Base-by-base conservation (phyloP, 1,140 invertebrate genomes). In the Apolygus lucorum region DNA sequence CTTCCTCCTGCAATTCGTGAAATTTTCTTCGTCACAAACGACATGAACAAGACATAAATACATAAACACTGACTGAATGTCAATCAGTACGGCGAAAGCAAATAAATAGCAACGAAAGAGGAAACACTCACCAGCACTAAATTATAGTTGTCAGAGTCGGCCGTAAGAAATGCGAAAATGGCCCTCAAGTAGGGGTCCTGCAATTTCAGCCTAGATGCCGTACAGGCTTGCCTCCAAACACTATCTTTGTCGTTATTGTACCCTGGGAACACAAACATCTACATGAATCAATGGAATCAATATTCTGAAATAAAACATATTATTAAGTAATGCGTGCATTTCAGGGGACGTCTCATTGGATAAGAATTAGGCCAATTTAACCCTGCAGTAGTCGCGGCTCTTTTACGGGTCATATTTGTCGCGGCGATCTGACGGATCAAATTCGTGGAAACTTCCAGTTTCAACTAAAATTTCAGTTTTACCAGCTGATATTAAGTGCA, bases 141-240 rank as follows among this genome's bases (percentile, higher is more conserved):
- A 68, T 92, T 88, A 75, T 90, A 93, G 72, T 86, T 87, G 70
- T 89, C 87, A 74, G 85, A 85, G 28, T 92, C 87, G 54, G 89
- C 86, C 0, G 93, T 92, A 13, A 98, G 84, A 81, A 98, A 97
- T 26, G 89, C 86, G 83, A 98, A 96, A 74, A 95, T 90, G 1
- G 92, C 92, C 75, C 92, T 84, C 34, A 98, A 83, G 81, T 97
- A 96, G 1, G 95, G 90, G 83, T 96, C 89, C 2, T 84, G 83
- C 25, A 98, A 82, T 75, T 90, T 87, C 72, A 82, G 80, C 71
- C 85, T 83, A 1, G 91, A 85, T 42, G 81, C 82, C 0, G 82
- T 81, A 76, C 92, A 95, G 72, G 88, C 88, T 81, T 90, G 89
- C 69, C 85, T 81, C 91, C 92, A 97, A 76, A 94, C 82, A 1